Evolutionary conservation across 2,888 invertebrate species (phyloP), one percentile per base, ranked within the genome.

Genomic region (Escarpia spicata): DNA sequence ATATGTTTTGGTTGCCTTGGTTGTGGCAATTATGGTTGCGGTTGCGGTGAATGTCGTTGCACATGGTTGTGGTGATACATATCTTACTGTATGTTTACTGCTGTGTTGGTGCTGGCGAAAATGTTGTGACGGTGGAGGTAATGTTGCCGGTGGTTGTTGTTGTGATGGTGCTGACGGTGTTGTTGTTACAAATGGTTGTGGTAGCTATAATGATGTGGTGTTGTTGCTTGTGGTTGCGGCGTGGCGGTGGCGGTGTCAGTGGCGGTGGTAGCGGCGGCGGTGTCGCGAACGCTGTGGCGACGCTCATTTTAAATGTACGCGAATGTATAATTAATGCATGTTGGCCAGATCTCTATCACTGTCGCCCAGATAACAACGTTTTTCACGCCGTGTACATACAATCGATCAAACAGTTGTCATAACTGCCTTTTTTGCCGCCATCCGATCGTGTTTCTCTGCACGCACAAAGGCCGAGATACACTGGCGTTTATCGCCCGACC

Each of bases 331-430:
- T 75, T 75, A 75, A 75, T 75, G 75, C 75, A 26, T 75, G 75
- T 75, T 26, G 75, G 52, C 52, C 52, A 12, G 52, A 52, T 52
- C 75, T 75, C 19, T n/a, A 75, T 19, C 19, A 6, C 19, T 75
- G 75, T 75, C 75, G 75, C 75, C 75, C 6, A n/a, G 26, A n/a
- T 75, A 26, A 75, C 75, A 75, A 75, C 75, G 75, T 75, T 26
- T 75, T 9, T 52, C 75, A 6, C n/a, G 75, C 75, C 19, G 26
- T 75, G 75, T 3, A 75, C 75, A 75, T 6, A 75, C 75, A n/a
- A 75, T 75, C 75, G 75, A 75, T 75, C 75, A 75, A n/a, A 75
- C 75, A 75, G 75, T 75, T 75, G 75, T 75, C 75, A 75, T 75
- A 75, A 19, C 75, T 19, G 75, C 19, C 75, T 75, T 75, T 37